Evolutionary conservation across 2,888 invertebrate genomes (phyloP).

Genomic region (Liodrosophila aerea): DNA sequence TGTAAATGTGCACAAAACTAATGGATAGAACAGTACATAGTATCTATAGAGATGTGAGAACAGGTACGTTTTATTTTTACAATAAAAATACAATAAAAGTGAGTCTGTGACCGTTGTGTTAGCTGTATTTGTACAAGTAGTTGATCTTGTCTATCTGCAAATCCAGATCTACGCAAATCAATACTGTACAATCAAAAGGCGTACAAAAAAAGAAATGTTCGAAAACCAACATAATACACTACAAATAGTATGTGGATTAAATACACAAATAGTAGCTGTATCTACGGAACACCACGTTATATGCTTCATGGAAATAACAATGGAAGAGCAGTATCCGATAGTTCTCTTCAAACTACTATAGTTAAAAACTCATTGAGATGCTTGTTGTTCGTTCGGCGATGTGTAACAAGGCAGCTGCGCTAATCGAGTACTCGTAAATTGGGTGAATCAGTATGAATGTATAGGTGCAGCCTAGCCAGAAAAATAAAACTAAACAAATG

Average conservation of each 20-base stretch:
- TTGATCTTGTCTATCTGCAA: conserved; percentile 34
- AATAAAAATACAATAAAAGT: conserved; percentile 2
- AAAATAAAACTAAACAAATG: not conserved
- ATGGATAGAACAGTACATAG: conserved; percentile 16
- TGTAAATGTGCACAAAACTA: conserved; percentile 12
- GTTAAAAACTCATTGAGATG: conserved; percentile 18
- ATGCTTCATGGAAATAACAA: not conserved
- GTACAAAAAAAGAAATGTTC: conserved; percentile 70
- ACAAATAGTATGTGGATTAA: not conserved
- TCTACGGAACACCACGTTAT: conserved; percentile 1
- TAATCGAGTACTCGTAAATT: conserved; percentile 9
- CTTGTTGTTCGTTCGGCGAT: conserved; percentile 67
- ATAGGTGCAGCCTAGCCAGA: not conserved
- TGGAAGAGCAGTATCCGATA: no score
- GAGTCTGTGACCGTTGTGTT: conserved; percentile 22
- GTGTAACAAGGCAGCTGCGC: conserved; percentile 72
- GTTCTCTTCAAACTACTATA: not conserved
- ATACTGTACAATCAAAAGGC: conserved; percentile 54
- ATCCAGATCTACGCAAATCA: conserved; percentile 49
- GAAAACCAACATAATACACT: conserved; percentile 51
- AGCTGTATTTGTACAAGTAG: conserved; percentile 42
- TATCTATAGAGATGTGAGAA: conserved; percentile 14
- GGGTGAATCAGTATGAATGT: not conserved
- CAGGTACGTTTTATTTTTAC: not conserved
- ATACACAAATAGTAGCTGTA: conserved; percentile 8